These are phyloP conservation scores for Ailurus styani DNA, from an alignment of 2,113 vertebrate species.

Conservation along the genomic window DNA sequence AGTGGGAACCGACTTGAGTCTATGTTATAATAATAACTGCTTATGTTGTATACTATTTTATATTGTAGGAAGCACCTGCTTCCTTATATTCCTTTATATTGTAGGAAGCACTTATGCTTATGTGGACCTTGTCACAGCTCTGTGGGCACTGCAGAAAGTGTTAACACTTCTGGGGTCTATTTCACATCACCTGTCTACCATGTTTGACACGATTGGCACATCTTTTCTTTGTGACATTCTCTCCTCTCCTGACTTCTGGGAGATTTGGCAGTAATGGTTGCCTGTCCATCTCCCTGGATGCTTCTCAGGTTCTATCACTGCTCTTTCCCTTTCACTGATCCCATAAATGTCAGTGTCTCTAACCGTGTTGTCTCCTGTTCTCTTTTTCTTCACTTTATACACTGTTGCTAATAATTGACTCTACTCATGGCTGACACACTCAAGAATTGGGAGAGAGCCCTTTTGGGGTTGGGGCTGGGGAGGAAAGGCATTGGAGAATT, in stretches of 20 bases:
- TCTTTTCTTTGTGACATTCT: background rate
- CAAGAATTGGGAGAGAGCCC: background rate
- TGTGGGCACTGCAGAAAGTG: background rate
- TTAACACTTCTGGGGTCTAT: background rate
- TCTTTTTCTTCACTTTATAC: background rate
- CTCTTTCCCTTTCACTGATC: background rate
- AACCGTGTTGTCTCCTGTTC: background rate
- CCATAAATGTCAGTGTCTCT: background rate
- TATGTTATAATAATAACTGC: background rate
- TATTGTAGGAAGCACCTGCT: background rate
- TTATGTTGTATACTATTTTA: background rate
- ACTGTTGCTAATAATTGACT: background rate
- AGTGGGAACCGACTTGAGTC: background rate
- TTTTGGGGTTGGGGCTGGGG: background rate
- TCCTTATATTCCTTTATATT: too few species aligned
- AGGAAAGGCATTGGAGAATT: background rate
- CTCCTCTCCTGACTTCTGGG: background rate
- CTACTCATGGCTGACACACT: background rate
- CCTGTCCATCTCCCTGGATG: background rate
- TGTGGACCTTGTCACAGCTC: background rate
- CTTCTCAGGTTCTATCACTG: background rate
- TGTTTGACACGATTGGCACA: background rate
- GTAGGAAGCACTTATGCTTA: background rate
- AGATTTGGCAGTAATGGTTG: background rate
- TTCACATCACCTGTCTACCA: background rate